Conservation (phyloP, 2,113 vertebrate species). For the Sigmodon hispidus region DNA sequence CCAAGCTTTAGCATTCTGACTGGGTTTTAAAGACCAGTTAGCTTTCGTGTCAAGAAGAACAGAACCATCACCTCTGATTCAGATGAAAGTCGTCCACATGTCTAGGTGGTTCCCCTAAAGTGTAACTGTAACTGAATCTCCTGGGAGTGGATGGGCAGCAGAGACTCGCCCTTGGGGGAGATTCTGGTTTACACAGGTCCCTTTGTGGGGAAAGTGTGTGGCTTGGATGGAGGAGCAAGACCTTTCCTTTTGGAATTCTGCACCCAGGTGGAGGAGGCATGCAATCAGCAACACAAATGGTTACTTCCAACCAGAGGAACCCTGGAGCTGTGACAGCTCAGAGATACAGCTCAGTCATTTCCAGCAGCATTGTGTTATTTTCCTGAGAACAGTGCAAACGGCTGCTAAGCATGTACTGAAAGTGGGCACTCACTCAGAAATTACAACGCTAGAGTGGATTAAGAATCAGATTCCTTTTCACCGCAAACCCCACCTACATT, state of each 20-base stretch:
- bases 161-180: neutral
- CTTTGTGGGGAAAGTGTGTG: neutral
- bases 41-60: neutral
- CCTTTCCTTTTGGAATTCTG: neutral
- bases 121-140: neutral
- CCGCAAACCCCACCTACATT: constrained; percentile 28
- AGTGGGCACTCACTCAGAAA: constrained; percentile 22
- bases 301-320: neutral
- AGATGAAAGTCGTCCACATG: neutral
- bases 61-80: constrained; percentile 18
- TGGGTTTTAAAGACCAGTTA: constrained; percentile 30
- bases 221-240: neutral
- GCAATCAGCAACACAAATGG: neutral
- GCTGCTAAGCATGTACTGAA: neutral
- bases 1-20: neutral
- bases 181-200: neutral
- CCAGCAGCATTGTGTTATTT: neutral
- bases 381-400: neutral
- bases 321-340: neutral
- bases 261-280: neutral
- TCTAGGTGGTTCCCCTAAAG: constrained; percentile 1
- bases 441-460: constrained; percentile 29
- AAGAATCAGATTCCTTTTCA: constrained; percentile 43
- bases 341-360: neutral
- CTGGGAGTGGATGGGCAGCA: neutral